Evolutionary conservation across 2,797 vertebrate genomes (phyloP), one percentile per base, ranked within the genome.

Genomic region (Argyrosomus regius): DNA sequence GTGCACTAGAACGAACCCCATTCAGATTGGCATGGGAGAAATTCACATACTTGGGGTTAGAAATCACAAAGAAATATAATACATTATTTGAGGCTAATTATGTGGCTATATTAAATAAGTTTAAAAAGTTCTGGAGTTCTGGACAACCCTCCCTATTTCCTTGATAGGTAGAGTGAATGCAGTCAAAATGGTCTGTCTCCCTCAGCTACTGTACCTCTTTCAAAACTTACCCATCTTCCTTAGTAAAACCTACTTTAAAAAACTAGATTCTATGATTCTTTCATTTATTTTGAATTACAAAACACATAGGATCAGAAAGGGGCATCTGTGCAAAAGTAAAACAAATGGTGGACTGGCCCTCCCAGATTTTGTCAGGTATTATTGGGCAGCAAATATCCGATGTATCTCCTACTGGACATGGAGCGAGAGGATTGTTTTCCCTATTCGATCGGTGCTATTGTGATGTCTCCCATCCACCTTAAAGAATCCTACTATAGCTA

Each of bases 151-250:
- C 28, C 79, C 56, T 4, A 53, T 84, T 35, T 84, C 72, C 1
- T 18, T 87, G 24, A 46, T 82, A 14, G 79, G 64, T 7, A 85
- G 58, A 58, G 43, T 69, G 6, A 77, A 61, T 2, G 22, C 7
- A 14, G 26, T 82, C 9, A 88, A 81, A 62, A 81, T 70, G 16
- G 50, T 85, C 16, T 80, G 56, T 71, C 73, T 80, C 16, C 76
- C 62, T 20, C 80, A 84, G 24, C 22, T 84, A 9, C 0, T 81
- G 3, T 78, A 66, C 1, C 18, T 67, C 6, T 65, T 82, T 48
- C 0, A 84, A 65, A 79, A 72, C 9, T 1, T 81, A 35, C 72
- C 78, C 0, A 63, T 84, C 20, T 79, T 2, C 17, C 50, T 70
- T 22, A 65, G 18, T 22, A 61, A 72, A 60, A 20, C 16, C 3